Evolutionary conservation across 1,140 invertebrate species (phyloP).

Genomic region (Vollenhovia emeryi): DNA sequence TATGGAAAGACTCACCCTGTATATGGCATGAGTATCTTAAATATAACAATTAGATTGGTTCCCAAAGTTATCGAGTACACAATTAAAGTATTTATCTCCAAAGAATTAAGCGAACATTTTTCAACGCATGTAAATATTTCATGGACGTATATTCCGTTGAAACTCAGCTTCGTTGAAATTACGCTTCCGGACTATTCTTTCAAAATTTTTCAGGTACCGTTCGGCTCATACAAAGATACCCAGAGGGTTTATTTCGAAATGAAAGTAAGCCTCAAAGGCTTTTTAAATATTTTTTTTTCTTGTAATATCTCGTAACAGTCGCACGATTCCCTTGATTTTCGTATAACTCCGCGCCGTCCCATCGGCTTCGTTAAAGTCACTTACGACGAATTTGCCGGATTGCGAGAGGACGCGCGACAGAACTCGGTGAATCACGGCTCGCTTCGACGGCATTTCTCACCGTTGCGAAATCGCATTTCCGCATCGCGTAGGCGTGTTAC

Average conservation of each 20-base stretch:
- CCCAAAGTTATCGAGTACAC: background rate
- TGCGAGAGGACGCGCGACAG: background rate
- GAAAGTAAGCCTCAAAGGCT: background rate
- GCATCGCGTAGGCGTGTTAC: constrained; percentile 10
- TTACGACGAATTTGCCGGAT: constrained; percentile 35
- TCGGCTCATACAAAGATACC: background rate
- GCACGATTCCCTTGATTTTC: background rate
- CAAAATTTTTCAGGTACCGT: background rate
- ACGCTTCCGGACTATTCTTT: background rate
- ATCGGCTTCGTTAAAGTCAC: constrained; percentile 38
- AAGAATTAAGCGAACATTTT: background rate
- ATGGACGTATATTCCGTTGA: background rate
- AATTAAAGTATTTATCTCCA: background rate
- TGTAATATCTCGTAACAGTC: background rate
- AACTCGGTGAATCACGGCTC: constrained; percentile 17
- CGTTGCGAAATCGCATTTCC: constrained; percentile 39
- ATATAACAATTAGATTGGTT: background rate
- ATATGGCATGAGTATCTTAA: background rate
- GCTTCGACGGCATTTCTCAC: constrained; percentile 3
- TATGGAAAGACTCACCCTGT: too few relatives aligned
- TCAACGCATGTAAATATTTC: background rate
- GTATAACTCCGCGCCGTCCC: background rate
- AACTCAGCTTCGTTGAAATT: background rate
- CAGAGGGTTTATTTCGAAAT: background rate
- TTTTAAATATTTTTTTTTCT: background rate